Conservation (phyloP, 2,113 vertebrate species). For the Cyphomyrus plagiostoma region DNA sequence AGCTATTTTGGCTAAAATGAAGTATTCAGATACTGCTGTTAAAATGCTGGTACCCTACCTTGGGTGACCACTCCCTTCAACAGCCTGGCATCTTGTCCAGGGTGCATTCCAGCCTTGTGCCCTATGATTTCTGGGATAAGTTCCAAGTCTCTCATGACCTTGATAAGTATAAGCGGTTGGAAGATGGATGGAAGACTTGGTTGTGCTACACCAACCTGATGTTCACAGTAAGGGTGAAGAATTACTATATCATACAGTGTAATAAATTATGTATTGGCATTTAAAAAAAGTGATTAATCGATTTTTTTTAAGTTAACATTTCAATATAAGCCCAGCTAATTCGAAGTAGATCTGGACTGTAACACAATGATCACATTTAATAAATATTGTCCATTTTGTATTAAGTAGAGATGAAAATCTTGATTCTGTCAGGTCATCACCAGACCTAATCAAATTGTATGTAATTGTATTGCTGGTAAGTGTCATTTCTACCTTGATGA, state of each 20-base stretch:
- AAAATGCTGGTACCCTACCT: neutral
- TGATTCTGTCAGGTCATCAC: neutral
- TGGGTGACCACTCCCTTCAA: neutral
- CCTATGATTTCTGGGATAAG: neutral
- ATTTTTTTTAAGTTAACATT: neutral
- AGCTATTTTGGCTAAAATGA: neutral
- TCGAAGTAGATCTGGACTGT: neutral
- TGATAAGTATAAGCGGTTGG: neutral
- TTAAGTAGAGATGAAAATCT: neutral
- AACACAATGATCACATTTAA: neutral
- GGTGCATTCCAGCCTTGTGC: neutral
- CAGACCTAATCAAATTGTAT: neutral
- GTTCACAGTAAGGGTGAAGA: neutral
- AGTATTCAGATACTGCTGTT: neutral
- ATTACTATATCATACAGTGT: neutral
- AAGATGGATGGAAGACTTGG: neutral
- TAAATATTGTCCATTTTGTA: neutral
- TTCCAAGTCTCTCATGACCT: neutral
- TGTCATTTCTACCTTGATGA: neutral
- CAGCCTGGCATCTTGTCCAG: neutral
- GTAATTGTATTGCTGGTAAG: neutral
- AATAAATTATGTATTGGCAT: neutral
- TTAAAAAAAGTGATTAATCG: neutral
- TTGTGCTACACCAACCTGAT: neutral
- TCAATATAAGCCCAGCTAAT: neutral